These are phyloP conservation scores for Andricus grossulariae DNA, from an alignment of 1,140 invertebrate species.

Conservation along the genomic window DNA sequence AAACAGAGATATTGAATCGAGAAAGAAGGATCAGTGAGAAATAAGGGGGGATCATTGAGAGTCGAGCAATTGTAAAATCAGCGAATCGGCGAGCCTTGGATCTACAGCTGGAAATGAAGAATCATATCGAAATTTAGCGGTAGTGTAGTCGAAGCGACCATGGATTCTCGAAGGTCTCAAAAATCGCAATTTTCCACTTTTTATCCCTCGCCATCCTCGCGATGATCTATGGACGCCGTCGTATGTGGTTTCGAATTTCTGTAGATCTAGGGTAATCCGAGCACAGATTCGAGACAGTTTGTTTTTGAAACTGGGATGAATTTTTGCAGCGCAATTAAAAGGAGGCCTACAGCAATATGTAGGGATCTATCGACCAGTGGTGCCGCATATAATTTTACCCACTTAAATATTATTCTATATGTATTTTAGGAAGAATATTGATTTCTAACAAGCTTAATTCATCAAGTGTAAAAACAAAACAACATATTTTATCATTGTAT, in stretches of 20 bases:
- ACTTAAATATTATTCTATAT: slow-evolving; percentile 23
- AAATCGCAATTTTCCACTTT: background rate
- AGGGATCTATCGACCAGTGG: background rate
- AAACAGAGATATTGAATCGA: slow-evolving; percentile 55
- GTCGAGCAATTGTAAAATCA: slow-evolving; percentile 26
- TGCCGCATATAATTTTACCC: slow-evolving; percentile 27
- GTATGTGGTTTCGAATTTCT: background rate
- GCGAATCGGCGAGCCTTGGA: background rate
- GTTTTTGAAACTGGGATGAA: slow-evolving; percentile 1
- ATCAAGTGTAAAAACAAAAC: background rate
- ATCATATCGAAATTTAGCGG: background rate
- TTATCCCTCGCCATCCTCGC: background rate
- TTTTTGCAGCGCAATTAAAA: slow-evolving; percentile 24
- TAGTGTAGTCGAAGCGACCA: background rate
- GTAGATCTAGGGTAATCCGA: background rate
- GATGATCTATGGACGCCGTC: background rate
- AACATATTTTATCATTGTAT: slow-evolving; percentile 25
- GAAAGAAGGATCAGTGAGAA: slow-evolving; percentile 7
- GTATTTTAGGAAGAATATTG: slow-evolving; percentile 10
- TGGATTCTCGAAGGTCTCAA: background rate
- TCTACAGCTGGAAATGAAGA: background rate
- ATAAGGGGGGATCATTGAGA: background rate
- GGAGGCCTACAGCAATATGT: background rate
- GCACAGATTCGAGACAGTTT: background rate
- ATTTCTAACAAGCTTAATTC: slow-evolving; percentile 23